These are phyloP conservation scores for Mormoops blainvillei DNA, from an alignment of 2,113 vertebrate genomes.

Conservation along the genomic window DNA sequence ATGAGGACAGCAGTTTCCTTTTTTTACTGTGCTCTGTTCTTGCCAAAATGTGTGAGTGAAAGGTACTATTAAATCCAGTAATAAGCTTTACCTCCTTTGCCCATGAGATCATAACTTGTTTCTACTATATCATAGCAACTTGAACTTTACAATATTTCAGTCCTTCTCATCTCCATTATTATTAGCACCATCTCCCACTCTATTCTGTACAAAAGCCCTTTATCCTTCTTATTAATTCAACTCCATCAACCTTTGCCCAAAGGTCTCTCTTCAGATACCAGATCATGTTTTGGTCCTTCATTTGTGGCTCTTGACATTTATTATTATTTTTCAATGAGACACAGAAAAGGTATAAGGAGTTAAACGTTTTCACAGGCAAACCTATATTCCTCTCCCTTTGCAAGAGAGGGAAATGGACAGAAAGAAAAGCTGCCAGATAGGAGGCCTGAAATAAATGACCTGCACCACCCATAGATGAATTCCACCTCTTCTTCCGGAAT, in stretches of 20 bases:
- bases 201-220: not conserved
- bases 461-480: conserved; percentile 31
- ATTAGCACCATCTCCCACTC: not conserved
- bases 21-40: not conserved
- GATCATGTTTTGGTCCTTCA: not conserved
- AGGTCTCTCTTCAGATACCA: not conserved
- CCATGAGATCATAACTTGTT: not conserved
- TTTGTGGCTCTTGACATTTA: not conserved
- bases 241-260: not conserved
- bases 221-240: not conserved
- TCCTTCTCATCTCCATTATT: not conserved
- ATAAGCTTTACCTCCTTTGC: not conserved
- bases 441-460: conserved; percentile 65
- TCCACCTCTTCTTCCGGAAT: conserved; percentile 45
- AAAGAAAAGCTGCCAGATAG: conserved; percentile 1
- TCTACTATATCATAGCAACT: not conserved
- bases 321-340: not conserved
- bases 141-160: not conserved
- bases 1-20: not conserved
- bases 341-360: not conserved
- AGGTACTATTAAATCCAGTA: not conserved
- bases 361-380: conserved; percentile 38
- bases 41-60: not conserved
- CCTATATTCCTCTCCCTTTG: not conserved
- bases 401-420: not conserved